Evolutionary conservation across 2,888 invertebrate genomes (phyloP).

Genomic region (Clivina fossor): DNA sequence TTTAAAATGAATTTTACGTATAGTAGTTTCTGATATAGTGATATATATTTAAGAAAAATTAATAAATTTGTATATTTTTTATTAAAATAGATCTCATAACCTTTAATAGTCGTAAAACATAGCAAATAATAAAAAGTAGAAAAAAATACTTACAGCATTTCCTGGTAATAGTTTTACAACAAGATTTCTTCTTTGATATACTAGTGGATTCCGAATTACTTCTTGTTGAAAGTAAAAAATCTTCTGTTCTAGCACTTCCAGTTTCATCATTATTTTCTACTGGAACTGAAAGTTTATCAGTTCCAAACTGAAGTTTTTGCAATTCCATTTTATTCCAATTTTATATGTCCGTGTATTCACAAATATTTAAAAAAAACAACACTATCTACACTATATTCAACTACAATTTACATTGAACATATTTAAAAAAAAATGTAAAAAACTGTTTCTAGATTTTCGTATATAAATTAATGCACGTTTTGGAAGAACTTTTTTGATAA

Average conservation of each 20-base stretch:
- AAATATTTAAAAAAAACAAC: not conserved
- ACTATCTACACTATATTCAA: not conserved
- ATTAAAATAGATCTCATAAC: too few species aligned
- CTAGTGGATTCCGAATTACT: constrained; percentile 38
- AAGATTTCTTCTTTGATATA: not conserved
- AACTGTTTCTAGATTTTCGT: not conserved
- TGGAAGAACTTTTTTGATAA: constrained; percentile 1
- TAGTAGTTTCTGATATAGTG: too few species aligned
- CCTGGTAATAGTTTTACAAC: constrained; percentile 8
- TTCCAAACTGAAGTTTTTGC: too few species aligned
- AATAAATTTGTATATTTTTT: too few species aligned
- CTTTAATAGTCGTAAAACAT: not conserved
- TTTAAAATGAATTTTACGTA: too few species aligned
- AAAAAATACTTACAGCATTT: too few species aligned
- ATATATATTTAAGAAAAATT: too few species aligned
- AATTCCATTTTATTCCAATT: too few species aligned
- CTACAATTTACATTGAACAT: not conserved
- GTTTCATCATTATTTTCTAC: constrained; percentile 37
- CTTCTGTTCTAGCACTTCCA: constrained; percentile 40
- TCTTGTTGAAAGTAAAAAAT: constrained; percentile 37
- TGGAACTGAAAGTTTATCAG: too few species aligned
- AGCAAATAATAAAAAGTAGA: too few species aligned
- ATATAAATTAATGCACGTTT: constrained; percentile 11
- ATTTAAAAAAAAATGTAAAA: not conserved
- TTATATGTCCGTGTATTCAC: too few species aligned